Conservation (phyloP, 2,797 vertebrate species). For the Varecia variegata region DNA sequence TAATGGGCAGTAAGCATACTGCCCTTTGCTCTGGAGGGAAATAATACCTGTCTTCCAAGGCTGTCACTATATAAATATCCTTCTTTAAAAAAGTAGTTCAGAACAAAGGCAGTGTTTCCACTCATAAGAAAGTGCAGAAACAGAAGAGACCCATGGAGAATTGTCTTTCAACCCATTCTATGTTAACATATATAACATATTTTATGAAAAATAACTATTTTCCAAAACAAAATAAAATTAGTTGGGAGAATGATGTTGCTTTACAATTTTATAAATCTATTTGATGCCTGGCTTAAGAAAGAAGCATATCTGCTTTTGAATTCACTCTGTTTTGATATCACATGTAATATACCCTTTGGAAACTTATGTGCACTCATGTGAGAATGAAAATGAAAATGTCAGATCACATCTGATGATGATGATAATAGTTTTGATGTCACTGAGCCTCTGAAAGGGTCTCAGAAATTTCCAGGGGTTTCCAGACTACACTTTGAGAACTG, state of each 20-base stretch:
- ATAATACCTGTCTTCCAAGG: neutral
- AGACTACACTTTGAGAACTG: neutral
- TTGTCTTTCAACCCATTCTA: neutral
- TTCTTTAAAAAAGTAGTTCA: neutral
- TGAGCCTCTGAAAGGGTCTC: neutral
- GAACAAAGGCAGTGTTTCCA: neutral
- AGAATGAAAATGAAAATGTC: neutral
- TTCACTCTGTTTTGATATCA: neutral
- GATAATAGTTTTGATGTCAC: neutral
- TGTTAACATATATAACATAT: neutral
- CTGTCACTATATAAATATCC: neutral
- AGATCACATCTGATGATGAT: neutral
- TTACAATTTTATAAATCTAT: neutral
- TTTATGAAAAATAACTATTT: conserved; percentile 1
- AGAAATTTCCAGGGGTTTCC: neutral
- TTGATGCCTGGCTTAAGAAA: neutral
- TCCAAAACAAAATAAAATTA: neutral
- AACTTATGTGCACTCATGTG: neutral
- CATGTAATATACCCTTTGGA: neutral
- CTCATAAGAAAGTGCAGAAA: neutral
- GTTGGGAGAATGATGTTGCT: neutral
- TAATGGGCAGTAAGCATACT: neutral
- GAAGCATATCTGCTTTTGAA: neutral
- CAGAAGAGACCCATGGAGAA: neutral
- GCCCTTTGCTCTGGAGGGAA: neutral